Base-by-base conservation (phyloP, 1,140 invertebrate species). In the Eulimnadia texana region DNA sequence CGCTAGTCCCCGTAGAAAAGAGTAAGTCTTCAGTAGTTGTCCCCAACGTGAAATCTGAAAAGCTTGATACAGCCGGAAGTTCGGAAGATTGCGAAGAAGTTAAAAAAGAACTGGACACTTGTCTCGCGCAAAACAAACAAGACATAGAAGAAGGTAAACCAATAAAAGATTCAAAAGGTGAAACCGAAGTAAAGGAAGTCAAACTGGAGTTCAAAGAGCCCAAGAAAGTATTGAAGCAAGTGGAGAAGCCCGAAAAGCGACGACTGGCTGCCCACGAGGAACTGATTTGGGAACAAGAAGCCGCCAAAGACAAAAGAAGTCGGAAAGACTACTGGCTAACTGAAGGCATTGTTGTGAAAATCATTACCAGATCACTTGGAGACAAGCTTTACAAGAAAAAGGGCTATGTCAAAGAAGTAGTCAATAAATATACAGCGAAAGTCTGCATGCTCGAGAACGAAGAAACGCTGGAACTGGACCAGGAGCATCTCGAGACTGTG, bases 401-500 rank as follows among this genome's bases (percentile, higher is more conserved):
- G 74, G 94, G 86, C 1, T 74, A 86, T 3, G 75, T 97, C 0
- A 77, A 79, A 63, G 79, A 84, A 64, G 80, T 95, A 0, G 73
- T 88, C 0, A 84, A 90, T 64, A 80, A 83, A 61, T 93, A 91
- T 74, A 79, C 78, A 1, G 93, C 83, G 0, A 81, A 91, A 66
- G 81, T 98, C 0, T 85, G 85, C 69, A 74, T 96, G 61, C 69
- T 85, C 2, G 88, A 91, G 60, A 79, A 79, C 1, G 80, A 47
- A 22, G 78, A 81, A 63, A 83, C 85, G 65, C 68, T 92, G 1
- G 87, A 86, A 75, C 72, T 93, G 2, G 84, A 88, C 71, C 85
- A 98, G 76, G 83, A 84, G 60, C 86, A 98, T 73, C 72, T 98
- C 62, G 93, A 98, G 74, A 98, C 94, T 0, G 94, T 99, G 0